Base-by-base conservation (phyloP, 2,888 invertebrate genomes). In the Mimas tiliae region DNA sequence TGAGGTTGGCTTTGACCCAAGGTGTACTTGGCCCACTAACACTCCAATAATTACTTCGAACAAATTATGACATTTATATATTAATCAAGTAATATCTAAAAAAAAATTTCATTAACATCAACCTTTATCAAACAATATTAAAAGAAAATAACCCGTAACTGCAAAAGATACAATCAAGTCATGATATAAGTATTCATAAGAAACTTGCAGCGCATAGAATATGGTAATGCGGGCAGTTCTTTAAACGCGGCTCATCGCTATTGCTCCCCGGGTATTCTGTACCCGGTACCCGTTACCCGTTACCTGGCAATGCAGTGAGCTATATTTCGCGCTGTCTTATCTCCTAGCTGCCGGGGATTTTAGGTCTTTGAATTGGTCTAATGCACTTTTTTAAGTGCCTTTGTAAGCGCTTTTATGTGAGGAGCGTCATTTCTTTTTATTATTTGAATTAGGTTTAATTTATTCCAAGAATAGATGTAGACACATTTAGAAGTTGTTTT, bases 221-320 rank as follows among this genome's bases (percentile, higher is more conserved):
- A 88, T 88, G 87, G 82, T 88, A 87, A 89, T 89, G 82, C 83
- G 72, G 79, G 84, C 82, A 84, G 72, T 87, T 84, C 85, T 86
- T 86, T 84, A 83, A 75, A 75, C 73, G 72, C 75, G 71, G 78
- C 77, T 81, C 81, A 81, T 80, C 79, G 82, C 80, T 85, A 88
- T 81, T 74, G 82, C 83, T 73, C 87, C 78, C 86, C 74, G 73
- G 87, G 42, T 58, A 42, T 16, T 34, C 16, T 16, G 11, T 58
- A 42, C 58, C 58, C 38, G 38, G 12, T 58, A 58, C 42, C 58
- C 19, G 58, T 33, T 53, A 53, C 53, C 53, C 34, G 34, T 38
- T 55, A 55, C 55, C 55, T 55, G 38, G 55, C 38, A 55, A 55
- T 38, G 42, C 58, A 58, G 42, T 58, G 42, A 19, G 38, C 42